Percentiles rank a stretch among this genome's conserved stretches.
Evolutionary conservation across 2,113 vertebrate species (phyloP).

Genomic region (Hypomesus transpacificus): DNA sequence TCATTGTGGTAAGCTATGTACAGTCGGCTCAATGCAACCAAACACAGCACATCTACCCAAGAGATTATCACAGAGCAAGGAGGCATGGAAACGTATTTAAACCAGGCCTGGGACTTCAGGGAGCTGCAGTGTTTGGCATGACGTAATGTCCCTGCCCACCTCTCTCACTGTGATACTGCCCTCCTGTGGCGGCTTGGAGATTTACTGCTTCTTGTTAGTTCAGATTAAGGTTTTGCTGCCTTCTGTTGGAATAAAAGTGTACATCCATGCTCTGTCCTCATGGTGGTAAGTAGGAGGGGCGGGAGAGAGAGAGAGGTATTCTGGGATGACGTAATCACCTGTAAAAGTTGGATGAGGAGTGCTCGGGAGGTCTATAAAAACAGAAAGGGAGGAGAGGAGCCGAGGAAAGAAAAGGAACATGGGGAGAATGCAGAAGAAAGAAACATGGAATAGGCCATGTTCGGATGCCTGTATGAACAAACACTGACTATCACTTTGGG

Average conservation of each 20-base stretch:
- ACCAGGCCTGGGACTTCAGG: background rate
- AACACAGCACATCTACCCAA: too few relatives aligned
- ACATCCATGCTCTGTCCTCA: background rate
- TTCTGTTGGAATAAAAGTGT: constrained; percentile 23
- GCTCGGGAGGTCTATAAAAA: constrained; percentile 7
- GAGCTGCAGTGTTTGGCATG: constrained; percentile 25
- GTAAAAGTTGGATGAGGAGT: constrained; percentile 40
- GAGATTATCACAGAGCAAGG: too few relatives aligned
- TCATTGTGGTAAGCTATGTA: too few relatives aligned
- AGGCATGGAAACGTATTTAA: too few relatives aligned
- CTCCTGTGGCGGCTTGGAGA: constrained; percentile 35
- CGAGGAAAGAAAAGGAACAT: background rate
- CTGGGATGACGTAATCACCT: constrained; percentile 21
- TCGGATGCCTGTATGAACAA: background rate
- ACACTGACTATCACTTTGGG: background rate
- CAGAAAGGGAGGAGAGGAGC: background rate
- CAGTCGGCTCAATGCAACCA: too few relatives aligned
- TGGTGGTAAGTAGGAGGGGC: background rate
- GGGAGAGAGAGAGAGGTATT: background rate
- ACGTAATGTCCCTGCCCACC: constrained; percentile 18
- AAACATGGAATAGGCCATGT: background rate
- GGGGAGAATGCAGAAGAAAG: background rate
- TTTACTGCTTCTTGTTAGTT: constrained; percentile 11
- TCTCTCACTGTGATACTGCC: constrained; percentile 32
- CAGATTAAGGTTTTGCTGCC: constrained; percentile 22